Percentiles rank a stretch among this genome's conserved stretches.
These are phyloP conservation scores for Cottus gobio DNA, from an alignment of 2,113 vertebrate genomes.

Conservation along the genomic window DNA sequence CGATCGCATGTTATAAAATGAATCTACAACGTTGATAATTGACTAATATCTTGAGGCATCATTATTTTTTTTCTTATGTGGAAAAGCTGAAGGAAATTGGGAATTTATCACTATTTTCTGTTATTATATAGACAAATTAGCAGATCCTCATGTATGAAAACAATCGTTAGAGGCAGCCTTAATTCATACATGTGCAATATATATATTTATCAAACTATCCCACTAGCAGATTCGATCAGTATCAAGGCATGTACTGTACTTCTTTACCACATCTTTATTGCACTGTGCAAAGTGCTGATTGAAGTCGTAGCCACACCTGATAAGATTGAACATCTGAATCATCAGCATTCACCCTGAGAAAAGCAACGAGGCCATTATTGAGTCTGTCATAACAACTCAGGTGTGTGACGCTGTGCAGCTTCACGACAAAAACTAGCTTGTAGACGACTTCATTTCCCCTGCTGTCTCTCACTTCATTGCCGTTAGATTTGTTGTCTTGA, in stretches of 20 bases:
- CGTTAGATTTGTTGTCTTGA: not conserved
- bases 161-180: not conserved
- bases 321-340: constrained; percentile 23
- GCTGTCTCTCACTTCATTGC: not conserved
- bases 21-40: not conserved
- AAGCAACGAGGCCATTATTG: constrained; percentile 1
- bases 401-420: not conserved
- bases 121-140: not conserved
- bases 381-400: not conserved
- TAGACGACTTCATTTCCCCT: not conserved
- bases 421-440: not conserved
- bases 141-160: not conserved
- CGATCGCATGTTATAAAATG: not conserved
- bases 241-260: not conserved
- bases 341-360: constrained; percentile 9
- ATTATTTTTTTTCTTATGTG: not conserved
- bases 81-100: not conserved
- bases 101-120: not conserved
- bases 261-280: not conserved
- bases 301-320: not conserved
- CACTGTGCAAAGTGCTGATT: constrained; percentile 9
- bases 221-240: not conserved
- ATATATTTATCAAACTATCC: not conserved
- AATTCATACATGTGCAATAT: not conserved
- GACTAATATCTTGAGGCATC: not conserved